Conservation (phyloP, 2,888 invertebrate species). For the Acanthosoma haemorrhoidale region DNA sequence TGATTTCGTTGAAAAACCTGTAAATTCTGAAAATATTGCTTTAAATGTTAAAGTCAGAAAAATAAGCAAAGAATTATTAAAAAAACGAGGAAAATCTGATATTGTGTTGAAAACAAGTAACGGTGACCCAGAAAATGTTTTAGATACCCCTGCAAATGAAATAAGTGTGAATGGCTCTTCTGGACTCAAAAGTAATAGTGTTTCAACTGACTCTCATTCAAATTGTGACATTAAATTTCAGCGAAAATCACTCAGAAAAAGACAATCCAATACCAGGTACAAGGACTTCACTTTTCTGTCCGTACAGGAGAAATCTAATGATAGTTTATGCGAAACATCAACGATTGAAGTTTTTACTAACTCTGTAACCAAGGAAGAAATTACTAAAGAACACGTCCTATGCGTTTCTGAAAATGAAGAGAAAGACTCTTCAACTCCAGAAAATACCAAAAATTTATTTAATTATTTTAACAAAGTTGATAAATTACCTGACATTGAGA, state of each 20-base stretch:
- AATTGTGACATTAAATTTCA: neutral
- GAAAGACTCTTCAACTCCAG: constrained; percentile 17
- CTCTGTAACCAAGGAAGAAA: neutral
- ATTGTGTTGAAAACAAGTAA: constrained; percentile 18
- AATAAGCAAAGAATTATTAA: neutral
- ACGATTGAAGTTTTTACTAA: neutral
- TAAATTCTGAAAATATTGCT: neutral
- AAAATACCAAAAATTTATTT: constrained; percentile 52
- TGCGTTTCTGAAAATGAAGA: constrained; percentile 15
- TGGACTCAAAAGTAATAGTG: neutral
- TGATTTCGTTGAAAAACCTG: neutral
- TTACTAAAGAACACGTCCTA: constrained; percentile 18
- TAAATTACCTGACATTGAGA: constrained; percentile 45
- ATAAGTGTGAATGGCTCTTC: neutral
- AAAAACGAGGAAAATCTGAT: neutral
- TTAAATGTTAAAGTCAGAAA: neutral
- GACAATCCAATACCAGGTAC: no score
- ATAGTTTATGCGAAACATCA: neutral
- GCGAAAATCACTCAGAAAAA: neutral
- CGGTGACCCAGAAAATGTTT: neutral
- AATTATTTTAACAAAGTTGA: constrained; percentile 56
- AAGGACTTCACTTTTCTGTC: no score
- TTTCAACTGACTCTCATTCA: neutral
- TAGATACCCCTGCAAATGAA: neutral
- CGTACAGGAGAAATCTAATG: neutral